phyloP scores from a whole-genome alignment of 92 coral and sea anemone genomes.

The Parazoanthus darwini region DNA sequence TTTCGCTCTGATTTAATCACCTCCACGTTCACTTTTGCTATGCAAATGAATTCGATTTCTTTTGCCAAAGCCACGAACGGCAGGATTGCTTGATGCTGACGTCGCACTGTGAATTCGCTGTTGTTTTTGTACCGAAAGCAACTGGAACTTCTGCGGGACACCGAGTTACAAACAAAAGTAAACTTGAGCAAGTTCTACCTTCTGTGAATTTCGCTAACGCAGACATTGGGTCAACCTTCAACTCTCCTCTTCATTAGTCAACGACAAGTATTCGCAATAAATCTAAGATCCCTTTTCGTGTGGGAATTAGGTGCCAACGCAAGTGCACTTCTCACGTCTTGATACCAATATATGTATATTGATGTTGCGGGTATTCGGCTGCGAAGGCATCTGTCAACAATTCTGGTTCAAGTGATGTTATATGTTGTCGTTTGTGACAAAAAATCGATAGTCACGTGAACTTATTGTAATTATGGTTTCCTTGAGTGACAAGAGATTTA shows the following conservation, averaged over 20 bases:
- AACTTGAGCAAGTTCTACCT: background rate
- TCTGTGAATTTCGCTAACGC: background rate
- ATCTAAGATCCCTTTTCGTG: background rate
- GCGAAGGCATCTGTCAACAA: slow-evolving; percentile 36
- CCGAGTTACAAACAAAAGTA: slow-evolving; percentile 18
- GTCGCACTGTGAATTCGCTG: slow-evolving; percentile 45
- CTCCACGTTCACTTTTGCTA: slow-evolving; percentile 17
- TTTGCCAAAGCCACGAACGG: slow-evolving; percentile 30
- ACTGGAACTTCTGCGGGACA: slow-evolving; percentile 31
- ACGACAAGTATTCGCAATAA: background rate
- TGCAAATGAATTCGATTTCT: slow-evolving; percentile 40
- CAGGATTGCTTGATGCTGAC: slow-evolving; percentile 17
- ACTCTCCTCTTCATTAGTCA: background rate
- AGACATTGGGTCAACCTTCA: background rate
- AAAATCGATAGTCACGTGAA: slow-evolving; percentile 25
- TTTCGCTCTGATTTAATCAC: slow-evolving; percentile 5
- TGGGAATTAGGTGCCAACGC: slow-evolving; percentile 23
- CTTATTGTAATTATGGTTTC: slow-evolving; percentile 19
- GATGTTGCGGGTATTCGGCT: slow-evolving; percentile 12
- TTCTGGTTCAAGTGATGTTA: slow-evolving; percentile 9
- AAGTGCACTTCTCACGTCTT: slow-evolving; percentile 7
- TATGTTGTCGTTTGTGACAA: slow-evolving; percentile 31
- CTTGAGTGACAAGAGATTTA: slow-evolving; percentile 48
- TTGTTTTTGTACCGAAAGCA: slow-evolving; percentile 34
- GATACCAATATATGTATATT: slow-evolving; percentile 17